Evolutionary conservation across 1,140 invertebrate genomes (phyloP), one percentile per base, ranked within the genome.

Genomic region (Tetramorium parvispinum): DNA sequence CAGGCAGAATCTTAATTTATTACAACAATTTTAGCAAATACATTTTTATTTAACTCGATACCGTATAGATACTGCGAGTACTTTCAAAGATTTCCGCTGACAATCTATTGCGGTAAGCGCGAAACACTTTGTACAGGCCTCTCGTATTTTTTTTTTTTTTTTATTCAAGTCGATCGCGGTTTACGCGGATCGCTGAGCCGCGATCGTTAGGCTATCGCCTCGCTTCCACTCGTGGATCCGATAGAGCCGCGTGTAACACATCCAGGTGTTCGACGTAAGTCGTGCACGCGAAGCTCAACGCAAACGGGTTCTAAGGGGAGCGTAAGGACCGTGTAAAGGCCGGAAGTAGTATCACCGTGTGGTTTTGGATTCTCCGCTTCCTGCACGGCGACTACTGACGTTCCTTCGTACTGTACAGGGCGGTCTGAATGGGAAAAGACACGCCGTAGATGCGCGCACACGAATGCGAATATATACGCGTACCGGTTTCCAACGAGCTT

Each of bases 281-380:
- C 78, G 63, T 43, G 65, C 49, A 55, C 11, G 46, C 78, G 32
- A 70, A 27, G 21, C 43, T 68, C 43, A 27, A 46, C 63, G 46
- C 49, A 63, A 82, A 75, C 65, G 51, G 53, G 66, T 37, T 59
- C 46, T 32, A 21, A 82, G 66, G 49, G 32, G 24, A 83, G 49
- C 55, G 53, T 75, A 73, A 73, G 79, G 68, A 83, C 53, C 7
- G 53, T 49, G 68, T 59, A 83, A 83, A 83, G 79, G 24, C 68
- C 79, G 79, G 79, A 83, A 83, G 51, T 57, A 57, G 24, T 24
- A 68, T 46, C 79, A 24, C 43, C 46, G 68, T 73, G 79, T 71
- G 79, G 79, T 83, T 83, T 83, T 83, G 66, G 68, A 83, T 75
- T 83, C 79, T 55, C 79, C 27, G 51, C 53, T 82, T 82, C 79